Conservation (phyloP, 1,140 invertebrate genomes). For the Micrasema longulum region DNA sequence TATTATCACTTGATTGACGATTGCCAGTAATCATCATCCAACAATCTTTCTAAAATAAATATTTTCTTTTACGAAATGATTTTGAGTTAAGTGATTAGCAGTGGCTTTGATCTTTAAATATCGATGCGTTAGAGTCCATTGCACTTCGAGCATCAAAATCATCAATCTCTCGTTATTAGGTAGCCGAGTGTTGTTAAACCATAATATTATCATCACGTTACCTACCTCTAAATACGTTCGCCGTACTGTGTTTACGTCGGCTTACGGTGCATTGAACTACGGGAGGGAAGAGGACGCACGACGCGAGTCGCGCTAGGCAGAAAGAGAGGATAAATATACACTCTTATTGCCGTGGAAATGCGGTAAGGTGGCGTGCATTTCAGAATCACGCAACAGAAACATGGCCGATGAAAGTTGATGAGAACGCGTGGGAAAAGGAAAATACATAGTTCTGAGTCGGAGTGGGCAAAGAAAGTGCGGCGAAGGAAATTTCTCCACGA, state of each 20-base stretch:
- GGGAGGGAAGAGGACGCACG: slow-evolving; percentile 25
- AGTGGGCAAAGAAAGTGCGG: not conserved
- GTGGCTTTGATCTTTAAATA: not conserved
- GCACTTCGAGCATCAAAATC: slow-evolving; percentile 2
- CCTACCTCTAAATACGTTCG: not conserved
- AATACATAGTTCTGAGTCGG: slow-evolving; percentile 1
- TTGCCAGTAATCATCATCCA: too few species aligned
- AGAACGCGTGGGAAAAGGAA: slow-evolving; percentile 44
- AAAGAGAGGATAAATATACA: slow-evolving; percentile 3
- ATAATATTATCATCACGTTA: slow-evolving; percentile 4
- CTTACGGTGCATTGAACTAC: slow-evolving; percentile 44
- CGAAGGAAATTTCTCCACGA: slow-evolving; percentile 17
- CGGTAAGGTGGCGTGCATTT: slow-evolving; percentile 37
- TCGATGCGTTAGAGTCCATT: slow-evolving; percentile 3
- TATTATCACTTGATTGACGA: too few species aligned
- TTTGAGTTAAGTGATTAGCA: not conserved
- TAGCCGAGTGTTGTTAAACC: slow-evolving; percentile 2
- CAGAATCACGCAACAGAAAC: slow-evolving; percentile 35
- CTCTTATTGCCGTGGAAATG: slow-evolving; percentile 25
- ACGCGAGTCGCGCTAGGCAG: not conserved
- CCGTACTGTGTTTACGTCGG: slow-evolving; percentile 32
- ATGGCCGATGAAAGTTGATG: slow-evolving; percentile 40
- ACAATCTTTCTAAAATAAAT: too few species aligned
- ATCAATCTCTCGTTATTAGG: slow-evolving; percentile 4
- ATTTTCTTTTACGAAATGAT: too few species aligned